Base-by-base conservation (phyloP, 2,113 vertebrate species). In the Scophthalmus maximus region DNA sequence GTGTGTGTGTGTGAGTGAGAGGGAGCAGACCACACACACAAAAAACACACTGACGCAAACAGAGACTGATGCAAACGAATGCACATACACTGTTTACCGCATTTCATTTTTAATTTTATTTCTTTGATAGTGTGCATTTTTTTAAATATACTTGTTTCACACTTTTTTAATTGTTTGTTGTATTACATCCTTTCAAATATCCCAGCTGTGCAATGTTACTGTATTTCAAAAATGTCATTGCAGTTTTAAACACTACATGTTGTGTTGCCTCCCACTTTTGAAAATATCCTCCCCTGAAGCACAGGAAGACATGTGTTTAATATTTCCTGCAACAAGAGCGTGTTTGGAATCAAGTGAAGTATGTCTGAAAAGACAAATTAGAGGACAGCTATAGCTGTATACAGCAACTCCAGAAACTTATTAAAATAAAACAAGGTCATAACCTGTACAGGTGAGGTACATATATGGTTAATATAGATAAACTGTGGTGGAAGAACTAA, bases 11-110 rank as follows among this genome's bases (percentile, higher is more conserved):
- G n/a, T n/a, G n/a, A n/a, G n/a, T n/a, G n/a, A n/a, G n/a, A n/a
- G n/a, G n/a, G n/a, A 58, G 23, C 23, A 23, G 27, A 11, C 11
- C 62, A 36, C 55, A 65, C 62, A 36, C 55, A 64, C 40, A 51
- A 8, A 42, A 23, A 38, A 59, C 14, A 42, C 51, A 58, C 22
- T 52, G 20, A 32, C 3, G 11, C 17, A 53, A 52, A 23, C 34
- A 29, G 14, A 51, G 18, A 66, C 46, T 49, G 15, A 49, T 12
- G 46, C 20, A 29, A 18, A 73, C 44, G n/a, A n/a, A n/a, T n/a
- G 29, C 20, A 32, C 8, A 38, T 22, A 22, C 8, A 63, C 22
- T 25, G n/a, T 64, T 11, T n/a, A n/a, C 5, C 27, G 10, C 26
- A 56, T 1, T 4, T 18, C 4, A 10, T 1, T 56, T 56, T 23